phyloP scores from a whole-genome alignment of 2,888 invertebrate genomes.

The Reticulitermes lucifugus region DNA sequence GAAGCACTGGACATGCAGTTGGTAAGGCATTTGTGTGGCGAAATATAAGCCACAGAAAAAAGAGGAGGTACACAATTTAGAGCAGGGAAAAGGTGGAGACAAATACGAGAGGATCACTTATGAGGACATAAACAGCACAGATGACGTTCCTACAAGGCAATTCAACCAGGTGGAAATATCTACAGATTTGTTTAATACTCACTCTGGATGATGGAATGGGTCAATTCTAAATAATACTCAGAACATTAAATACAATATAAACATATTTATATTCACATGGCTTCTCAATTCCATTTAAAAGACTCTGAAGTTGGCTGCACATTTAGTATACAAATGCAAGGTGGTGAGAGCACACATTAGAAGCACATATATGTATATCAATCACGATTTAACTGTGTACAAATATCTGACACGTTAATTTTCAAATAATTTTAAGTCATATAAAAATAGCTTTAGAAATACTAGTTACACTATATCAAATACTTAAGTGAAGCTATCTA shows the following conservation, averaged over 20 bases:
- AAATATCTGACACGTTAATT: constrained; percentile 31
- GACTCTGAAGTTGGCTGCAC: constrained; percentile 53
- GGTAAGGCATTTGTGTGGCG: too few species aligned
- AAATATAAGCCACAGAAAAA: too few species aligned
- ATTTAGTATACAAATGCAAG: constrained; percentile 54
- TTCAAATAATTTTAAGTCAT: constrained; percentile 21
- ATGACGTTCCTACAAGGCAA: too few species aligned
- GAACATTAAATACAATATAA: constrained; percentile 53
- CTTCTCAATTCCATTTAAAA: constrained; percentile 54
- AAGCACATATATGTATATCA: constrained; percentile 46
- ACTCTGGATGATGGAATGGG: not conserved
- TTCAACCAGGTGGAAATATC: too few species aligned
- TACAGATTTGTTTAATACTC: too few species aligned
- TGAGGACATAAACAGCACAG: too few species aligned
- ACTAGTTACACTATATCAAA: not conserved
- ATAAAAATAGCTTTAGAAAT: constrained; percentile 33
- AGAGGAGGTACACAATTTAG: too few species aligned
- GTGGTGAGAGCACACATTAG: constrained; percentile 49
- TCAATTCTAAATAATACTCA: constrained; percentile 32
- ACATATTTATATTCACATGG: constrained; percentile 54
- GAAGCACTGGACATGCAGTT: too few species aligned
- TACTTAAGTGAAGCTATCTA: constrained; percentile 6
- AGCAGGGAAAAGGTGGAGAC: too few species aligned
- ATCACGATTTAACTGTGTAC: constrained; percentile 15
- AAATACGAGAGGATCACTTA: too few species aligned